These are phyloP conservation scores for Mesorhabditis sp. DNA, from an alignment of 2,888 invertebrate species.

Conservation along the genomic window DNA sequence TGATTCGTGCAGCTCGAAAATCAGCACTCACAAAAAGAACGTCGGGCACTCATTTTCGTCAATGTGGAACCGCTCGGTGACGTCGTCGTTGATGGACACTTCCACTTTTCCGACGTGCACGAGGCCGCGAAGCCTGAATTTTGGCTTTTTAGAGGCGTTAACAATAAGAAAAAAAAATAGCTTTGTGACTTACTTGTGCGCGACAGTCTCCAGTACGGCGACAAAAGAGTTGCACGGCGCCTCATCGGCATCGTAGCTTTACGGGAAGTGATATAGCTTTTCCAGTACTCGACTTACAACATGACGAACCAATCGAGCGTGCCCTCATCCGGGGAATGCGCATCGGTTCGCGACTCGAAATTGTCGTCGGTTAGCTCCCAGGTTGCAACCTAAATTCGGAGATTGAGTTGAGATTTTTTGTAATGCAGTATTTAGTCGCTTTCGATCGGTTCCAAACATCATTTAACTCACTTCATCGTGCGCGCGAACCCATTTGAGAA, in stretches of 20 bases:
- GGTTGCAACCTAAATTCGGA: conserved; percentile 30
- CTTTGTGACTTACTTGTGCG: conserved; percentile 46
- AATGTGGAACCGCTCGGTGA: conserved; percentile 55
- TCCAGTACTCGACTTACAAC: conserved; percentile 46
- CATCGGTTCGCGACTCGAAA: conserved; percentile 51
- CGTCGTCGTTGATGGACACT: conserved; percentile 55
- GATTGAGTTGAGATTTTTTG: no score
- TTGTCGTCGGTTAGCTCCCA: conserved; percentile 56
- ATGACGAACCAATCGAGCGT: conserved; percentile 58
- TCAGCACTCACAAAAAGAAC: conserved; percentile 15
- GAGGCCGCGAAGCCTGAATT: conserved; percentile 50
- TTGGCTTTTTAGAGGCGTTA: not conserved
- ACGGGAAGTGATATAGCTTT: conserved; percentile 7
- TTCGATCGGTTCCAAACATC: not conserved
- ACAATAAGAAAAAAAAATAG: not conserved
- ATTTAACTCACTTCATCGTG: conserved; percentile 48
- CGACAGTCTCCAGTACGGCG: conserved; percentile 57
- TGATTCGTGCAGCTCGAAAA: not conserved
- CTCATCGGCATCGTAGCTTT: conserved; percentile 55
- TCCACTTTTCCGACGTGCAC: conserved; percentile 57
- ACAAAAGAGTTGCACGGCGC: conserved; percentile 53
- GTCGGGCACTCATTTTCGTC: conserved; percentile 57
- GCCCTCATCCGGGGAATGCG: conserved; percentile 54
- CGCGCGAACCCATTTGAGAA: conserved; percentile 56
- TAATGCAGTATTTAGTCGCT: no score